Evolutionary conservation across 2,888 invertebrate species (phyloP).

Genomic region (Heliothis peltigera): DNA sequence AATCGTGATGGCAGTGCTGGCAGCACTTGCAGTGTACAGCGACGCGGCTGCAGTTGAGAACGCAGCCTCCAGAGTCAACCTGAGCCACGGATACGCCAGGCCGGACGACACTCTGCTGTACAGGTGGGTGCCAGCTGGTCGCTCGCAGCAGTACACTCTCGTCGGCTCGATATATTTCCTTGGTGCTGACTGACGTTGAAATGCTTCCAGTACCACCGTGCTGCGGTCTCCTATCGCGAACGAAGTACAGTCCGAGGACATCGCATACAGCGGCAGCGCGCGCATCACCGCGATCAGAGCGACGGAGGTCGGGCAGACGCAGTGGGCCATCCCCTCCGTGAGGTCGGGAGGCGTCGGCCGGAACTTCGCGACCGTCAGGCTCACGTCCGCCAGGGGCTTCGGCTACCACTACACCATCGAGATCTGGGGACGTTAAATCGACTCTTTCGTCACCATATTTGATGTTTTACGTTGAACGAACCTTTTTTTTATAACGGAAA

Average conservation of each 20-base stretch:
- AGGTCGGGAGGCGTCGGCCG: slow-evolving; percentile 68
- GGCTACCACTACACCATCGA: slow-evolving; percentile 78
- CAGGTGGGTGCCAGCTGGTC: slow-evolving; percentile 29
- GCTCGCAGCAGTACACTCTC: not conserved
- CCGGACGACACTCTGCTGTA: slow-evolving; percentile 36
- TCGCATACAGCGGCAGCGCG: slow-evolving; percentile 71
- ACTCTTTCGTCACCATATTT: not conserved
- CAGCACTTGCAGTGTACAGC: slow-evolving; percentile 9
- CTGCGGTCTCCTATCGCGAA: slow-evolving; percentile 55
- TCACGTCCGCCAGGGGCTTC: slow-evolving; percentile 71
- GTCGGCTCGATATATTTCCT: not conserved
- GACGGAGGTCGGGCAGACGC: slow-evolving; percentile 73
- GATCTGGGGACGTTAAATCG: slow-evolving; percentile 74
- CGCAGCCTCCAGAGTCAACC: slow-evolving; percentile 15
- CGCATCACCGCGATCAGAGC: slow-evolving; percentile 72
- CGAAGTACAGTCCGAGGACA: slow-evolving; percentile 76
- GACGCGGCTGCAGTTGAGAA: slow-evolving; percentile 34
- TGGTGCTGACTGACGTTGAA: not conserved
- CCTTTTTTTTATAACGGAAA: not conserved
- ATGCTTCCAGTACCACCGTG: slow-evolving; percentile 41
- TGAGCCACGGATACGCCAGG: slow-evolving; percentile 22
- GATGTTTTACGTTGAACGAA: not conserved
- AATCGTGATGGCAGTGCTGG: slow-evolving; percentile 20
- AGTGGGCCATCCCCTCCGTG: slow-evolving; percentile 71
- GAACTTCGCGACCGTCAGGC: slow-evolving; percentile 72